These are phyloP conservation scores for Sebastes minor DNA, from an alignment of 2,797 vertebrate genomes.

Conservation along the genomic window DNA sequence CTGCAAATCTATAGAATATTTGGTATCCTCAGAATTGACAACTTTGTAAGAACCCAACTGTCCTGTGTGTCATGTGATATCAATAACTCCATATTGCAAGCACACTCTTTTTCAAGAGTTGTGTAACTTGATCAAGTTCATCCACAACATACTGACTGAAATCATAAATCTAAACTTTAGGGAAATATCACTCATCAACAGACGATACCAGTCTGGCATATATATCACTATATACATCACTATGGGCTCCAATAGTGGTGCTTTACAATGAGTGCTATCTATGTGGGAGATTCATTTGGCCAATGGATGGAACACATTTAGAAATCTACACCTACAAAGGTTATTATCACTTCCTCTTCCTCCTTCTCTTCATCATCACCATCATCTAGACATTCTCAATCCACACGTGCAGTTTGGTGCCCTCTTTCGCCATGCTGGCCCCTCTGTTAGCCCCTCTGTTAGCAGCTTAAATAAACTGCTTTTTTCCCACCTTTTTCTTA, in stretches of 20 bases:
- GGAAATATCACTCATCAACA: background rate
- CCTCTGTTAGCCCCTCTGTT: too few relatives aligned
- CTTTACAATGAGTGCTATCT: background rate
- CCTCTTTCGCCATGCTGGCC: background rate
- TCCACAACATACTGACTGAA: background rate
- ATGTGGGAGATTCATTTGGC: background rate
- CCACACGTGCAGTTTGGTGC: background rate
- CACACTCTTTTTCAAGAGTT: background rate
- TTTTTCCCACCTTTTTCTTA: background rate
- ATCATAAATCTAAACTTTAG: background rate
- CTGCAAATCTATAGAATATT: slow-evolving; percentile 27
- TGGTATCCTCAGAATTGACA: slow-evolving; percentile 17
- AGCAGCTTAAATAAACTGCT: background rate
- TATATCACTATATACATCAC: background rate
- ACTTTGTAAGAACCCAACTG: background rate
- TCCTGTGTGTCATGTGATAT: background rate
- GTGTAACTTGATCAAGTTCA: background rate
- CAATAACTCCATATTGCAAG: background rate
- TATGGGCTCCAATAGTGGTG: background rate
- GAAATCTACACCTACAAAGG: background rate
- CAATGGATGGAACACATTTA: background rate
- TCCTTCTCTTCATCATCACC: background rate
- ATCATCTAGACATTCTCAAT: background rate
- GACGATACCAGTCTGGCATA: background rate
- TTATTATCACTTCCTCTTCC: background rate